A percentile compares a stretch with the other conserved stretches of the same genome.
Conservation (phyloP, 2,113 vertebrate species). For the Setophaga coronata region DNA sequence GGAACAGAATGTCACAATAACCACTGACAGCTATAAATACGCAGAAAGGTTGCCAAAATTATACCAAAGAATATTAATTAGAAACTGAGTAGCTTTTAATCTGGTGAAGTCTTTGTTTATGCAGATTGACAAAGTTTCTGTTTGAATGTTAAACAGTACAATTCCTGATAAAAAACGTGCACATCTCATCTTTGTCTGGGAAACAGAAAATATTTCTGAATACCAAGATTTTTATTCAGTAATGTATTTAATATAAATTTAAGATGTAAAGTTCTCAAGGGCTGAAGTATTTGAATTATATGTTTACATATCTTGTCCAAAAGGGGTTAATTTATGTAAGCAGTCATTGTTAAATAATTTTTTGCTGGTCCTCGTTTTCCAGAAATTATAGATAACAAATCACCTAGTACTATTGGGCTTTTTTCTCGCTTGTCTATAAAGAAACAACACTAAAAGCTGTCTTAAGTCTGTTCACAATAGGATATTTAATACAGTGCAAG, state of each 20-base stretch:
- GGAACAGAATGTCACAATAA: background rate
- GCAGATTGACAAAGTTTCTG: background rate
- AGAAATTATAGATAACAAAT: background rate
- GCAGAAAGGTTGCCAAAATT: background rate
- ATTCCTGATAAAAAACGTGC: background rate
- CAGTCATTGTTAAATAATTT: background rate
- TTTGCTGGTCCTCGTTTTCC: background rate
- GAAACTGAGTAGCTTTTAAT: background rate
- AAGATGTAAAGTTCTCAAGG: background rate
- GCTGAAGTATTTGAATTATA: background rate
- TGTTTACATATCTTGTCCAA: background rate
- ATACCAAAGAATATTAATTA: background rate
- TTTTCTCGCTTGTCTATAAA: background rate
- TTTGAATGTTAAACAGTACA: background rate
- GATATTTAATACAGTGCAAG: background rate
- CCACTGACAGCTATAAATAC: background rate
- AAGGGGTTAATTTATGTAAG: background rate
- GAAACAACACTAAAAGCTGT: background rate
- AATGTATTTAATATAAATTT: background rate
- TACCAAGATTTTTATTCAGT: background rate
- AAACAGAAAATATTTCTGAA: background rate
- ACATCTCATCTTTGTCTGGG: background rate
- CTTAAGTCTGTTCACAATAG: background rate
- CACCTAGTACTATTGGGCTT: background rate
- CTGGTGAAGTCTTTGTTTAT: background rate